Evolutionary conservation across 2,888 invertebrate species (phyloP), one percentile per base, ranked within the genome.

Genomic region (Noctuana brunneofusca): DNA sequence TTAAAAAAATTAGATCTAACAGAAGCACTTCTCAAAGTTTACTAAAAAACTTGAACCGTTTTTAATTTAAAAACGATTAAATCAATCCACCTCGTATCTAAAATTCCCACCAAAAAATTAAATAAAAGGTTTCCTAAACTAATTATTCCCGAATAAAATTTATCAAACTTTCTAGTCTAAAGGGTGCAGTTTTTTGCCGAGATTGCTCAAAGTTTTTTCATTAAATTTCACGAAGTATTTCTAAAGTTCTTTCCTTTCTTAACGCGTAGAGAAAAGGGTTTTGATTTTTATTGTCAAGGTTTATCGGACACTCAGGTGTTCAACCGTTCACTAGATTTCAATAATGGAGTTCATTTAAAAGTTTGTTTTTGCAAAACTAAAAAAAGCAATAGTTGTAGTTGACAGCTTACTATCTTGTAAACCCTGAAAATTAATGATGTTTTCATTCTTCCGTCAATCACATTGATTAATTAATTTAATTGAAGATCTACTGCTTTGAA

Each of bases 121-220:
- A 65, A 67, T 66, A 66, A 69, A 66, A 65, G 72, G 68, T 70
- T 71, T 70, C 67, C 64, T 32, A 68, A 70, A 75, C 78, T 80
- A 83, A 83, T 83, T 79, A 78, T 78, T 79, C 77, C 65, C 67
- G 71, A 71, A 75, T 75, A 74, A 79, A 81, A 77, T 80, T 82
- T 76, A 76, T 78, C 77, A 78, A 79, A 75, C 75, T 75, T 73
- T 71, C 68, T 74, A 76, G 69, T 71, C 75, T 72, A 79, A 80
- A 80, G 81, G 80, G 83, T 80, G 74, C 74, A 79, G 77, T 84
- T 84, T 84, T 84, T 84, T 81, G 80, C 75, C 75, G 79, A 82
- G 79, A 79, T 81, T 75, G 76, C 69, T 46, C 67, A 65, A 86
- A 85, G 78, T 85, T 85, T 85, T 83, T 84, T 84, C 83, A 85